phyloP scores from a whole-genome alignment of 2,888 invertebrate species.

The Amaurobius ferox region DNA sequence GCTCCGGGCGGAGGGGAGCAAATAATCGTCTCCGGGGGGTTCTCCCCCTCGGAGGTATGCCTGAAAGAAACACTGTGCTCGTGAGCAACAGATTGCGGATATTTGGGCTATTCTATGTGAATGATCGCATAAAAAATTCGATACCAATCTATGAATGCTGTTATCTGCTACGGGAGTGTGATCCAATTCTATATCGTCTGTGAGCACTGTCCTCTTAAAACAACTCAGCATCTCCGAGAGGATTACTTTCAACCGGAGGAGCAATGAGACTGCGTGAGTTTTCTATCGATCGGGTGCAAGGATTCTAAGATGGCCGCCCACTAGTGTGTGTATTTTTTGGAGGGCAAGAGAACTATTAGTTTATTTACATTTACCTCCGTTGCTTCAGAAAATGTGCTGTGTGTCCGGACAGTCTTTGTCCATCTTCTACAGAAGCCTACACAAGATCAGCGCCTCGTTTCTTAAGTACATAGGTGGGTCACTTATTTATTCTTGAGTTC shows the following conservation, averaged over 20 bases:
- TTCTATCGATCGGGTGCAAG: neutral
- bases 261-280: neutral
- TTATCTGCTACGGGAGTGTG: too few species aligned
- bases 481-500: too few species aligned
- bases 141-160: too few species aligned
- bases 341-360: slow-evolving; percentile 18
- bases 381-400: slow-evolving; percentile 53
- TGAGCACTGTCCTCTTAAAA: too few species aligned
- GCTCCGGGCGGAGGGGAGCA: too few species aligned
- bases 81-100: too few species aligned
- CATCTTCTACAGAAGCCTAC: slow-evolving; percentile 55
- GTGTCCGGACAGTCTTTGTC: slow-evolving; percentile 54
- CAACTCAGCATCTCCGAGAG: neutral
- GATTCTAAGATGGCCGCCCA: neutral
- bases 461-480: slow-evolving; percentile 20
- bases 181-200: too few species aligned
- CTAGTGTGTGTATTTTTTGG: neutral
- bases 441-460: slow-evolving; percentile 32
- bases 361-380: slow-evolving; percentile 47
- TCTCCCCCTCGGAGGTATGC: too few species aligned
- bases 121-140: too few species aligned
- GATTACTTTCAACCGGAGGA: neutral
- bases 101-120: too few species aligned
- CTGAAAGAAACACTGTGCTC: too few species aligned
- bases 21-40: too few species aligned